Percentiles rank a stretch among this genome's conserved stretches.
Evolutionary conservation across 2,797 vertebrate species (phyloP).

Genomic region (Hippoglossus hippoglossus): DNA sequence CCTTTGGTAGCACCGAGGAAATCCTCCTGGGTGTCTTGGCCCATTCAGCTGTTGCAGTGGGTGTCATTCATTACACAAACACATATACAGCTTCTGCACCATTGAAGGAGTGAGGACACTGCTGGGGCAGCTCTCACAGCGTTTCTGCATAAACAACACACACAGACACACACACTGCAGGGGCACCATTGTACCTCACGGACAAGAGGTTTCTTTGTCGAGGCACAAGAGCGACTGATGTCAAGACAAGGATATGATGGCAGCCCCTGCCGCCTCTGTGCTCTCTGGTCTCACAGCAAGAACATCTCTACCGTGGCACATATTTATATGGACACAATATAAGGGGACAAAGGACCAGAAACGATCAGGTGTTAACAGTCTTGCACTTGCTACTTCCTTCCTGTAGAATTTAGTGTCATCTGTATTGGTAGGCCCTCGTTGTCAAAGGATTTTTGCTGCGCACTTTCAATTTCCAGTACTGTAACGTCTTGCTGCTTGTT

Average conservation of each 20-base stretch:
- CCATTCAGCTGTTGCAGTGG: slow-evolving; percentile 57
- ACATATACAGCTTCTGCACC: slow-evolving; percentile 19
- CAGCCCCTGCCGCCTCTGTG: slow-evolving; percentile 12
- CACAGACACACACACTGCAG: slow-evolving; percentile 26
- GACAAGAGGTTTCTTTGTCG: slow-evolving; percentile 75
- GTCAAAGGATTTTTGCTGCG: not conserved
- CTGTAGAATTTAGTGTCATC: not conserved
- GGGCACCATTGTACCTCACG: slow-evolving; percentile 57
- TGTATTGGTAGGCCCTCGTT: not conserved
- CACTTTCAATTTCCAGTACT: not conserved
- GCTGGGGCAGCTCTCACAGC: slow-evolving; percentile 37
- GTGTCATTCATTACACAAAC: slow-evolving; percentile 42
- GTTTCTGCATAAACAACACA: slow-evolving; percentile 38
- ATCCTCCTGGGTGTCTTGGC: slow-evolving; percentile 53
- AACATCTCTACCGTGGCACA: slow-evolving; percentile 16
- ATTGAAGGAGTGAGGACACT: slow-evolving; percentile 45
- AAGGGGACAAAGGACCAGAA: not conserved
- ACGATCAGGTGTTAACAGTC: not conserved
- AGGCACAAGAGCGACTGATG: slow-evolving; percentile 30
- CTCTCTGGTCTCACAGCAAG: not conserved
- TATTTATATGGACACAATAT: not conserved
- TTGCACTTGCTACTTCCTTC: not conserved
- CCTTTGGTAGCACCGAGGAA: slow-evolving; percentile 59
- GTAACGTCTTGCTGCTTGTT: not conserved
- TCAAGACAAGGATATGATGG: slow-evolving; percentile 38